A percentile compares a stretch with the other conserved stretches of the same genome.
phyloP scores from a whole-genome alignment of 2,888 invertebrate genomes.

The Pristionchus entomophagus region DNA sequence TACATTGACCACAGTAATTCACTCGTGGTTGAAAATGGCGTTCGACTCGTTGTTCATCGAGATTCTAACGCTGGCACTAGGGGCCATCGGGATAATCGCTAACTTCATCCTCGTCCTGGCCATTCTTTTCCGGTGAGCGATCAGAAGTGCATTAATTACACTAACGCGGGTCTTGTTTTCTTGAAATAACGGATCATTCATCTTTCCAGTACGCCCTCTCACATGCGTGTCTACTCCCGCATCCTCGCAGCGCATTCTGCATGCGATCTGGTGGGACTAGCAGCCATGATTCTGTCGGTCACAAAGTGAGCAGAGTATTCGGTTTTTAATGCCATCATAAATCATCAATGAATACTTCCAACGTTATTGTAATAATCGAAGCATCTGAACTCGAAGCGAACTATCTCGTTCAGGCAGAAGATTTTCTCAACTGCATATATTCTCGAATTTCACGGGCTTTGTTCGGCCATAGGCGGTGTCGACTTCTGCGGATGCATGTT shows the following conservation, averaged over 20 bases:
- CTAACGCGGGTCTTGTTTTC: too few species aligned
- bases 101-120: too few species aligned
- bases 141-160: neutral
- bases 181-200: too few species aligned
- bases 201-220: neutral
- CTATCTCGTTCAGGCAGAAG: neutral
- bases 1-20: too few species aligned
- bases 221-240: constrained; percentile 8
- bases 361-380: neutral
- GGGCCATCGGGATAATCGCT: too few species aligned
- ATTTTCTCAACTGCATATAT: neutral
- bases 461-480: neutral
- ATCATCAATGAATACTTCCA: too few species aligned
- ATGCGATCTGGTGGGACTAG: neutral
- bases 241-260: neutral
- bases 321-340: too few species aligned
- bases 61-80: too few species aligned
- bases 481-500: neutral
- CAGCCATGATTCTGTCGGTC: neutral
- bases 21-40: too few species aligned
- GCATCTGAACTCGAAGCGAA: too few species aligned
- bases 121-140: neutral
- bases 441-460: neutral
- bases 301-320: too few species aligned
- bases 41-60: too few species aligned